Evolutionary conservation across 2,113 vertebrate species (phyloP), one percentile per base, ranked within the genome.

Genomic region (Pholis gunnellus): DNA sequence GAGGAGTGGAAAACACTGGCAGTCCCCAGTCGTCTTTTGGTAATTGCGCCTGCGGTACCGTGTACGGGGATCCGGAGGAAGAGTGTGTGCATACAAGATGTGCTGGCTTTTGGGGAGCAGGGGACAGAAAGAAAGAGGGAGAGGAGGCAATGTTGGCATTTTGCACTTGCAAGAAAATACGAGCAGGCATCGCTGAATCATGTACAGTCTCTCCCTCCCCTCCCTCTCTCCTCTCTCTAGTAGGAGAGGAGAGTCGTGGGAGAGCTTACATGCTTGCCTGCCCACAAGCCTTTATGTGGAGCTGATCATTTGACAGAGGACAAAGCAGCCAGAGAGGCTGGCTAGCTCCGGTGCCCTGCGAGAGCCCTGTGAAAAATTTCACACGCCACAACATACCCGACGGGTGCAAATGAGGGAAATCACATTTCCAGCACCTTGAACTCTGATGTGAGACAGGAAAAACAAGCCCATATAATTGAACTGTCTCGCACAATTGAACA

Each of bases 241-340:
- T 71, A 54, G 79, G 52, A 82, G 84, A 78, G 83, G 42, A 34
- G 78, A 85, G 81, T 75, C 42, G 46, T 84, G 84, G 87, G 88
- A 86, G 90, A 85, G 84, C 86, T 91, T 85, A 87, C 80, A 88
- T 77, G 84, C 81, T 81, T 36, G 78, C 80, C 78, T 88, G 81
- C 86, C 83, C 84, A 88, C 84, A 60, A 75, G 72, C 78, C 75
- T 86, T 82, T 82, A 78, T 82, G 81, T 67, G 66, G 44, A 83
- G 90, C 85, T 75, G 83, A 84, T 87, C 69, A 66, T 75, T 88
- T 87, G 83, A 87, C 86, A 81, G 89, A 70, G 79, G 22, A 52
- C 74, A 76, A 67, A 81, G 65, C 68, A 82, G 78, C 68, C 18
- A 0, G 42, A 83, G 70, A 72, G 66, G 69, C 70, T 25, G 75